Base-by-base conservation (phyloP, 2,113 vertebrate species). In the Mormyrus iriodes region DNA sequence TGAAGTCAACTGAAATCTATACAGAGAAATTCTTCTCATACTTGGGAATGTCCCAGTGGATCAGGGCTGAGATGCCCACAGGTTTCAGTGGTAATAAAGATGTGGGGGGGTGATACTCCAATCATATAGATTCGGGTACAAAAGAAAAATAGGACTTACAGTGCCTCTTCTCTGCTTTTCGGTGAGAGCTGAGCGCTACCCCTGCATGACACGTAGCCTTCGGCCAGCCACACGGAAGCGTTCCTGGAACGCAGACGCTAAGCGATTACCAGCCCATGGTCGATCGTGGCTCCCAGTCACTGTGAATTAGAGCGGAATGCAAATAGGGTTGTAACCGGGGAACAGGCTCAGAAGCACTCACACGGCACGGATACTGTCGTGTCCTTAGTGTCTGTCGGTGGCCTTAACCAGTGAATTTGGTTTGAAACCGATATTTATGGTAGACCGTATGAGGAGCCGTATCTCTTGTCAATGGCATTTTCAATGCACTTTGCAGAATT, bases 161-260 rank as follows among this genome's bases (percentile, higher is more conserved):
- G 0, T 46, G 19, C 19, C 44, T 84, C 44, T 2, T 3, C 21
- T 84, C 42, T 48, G 44, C 44, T 19, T 83, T 82, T 48, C 21
- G 7, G 39, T 44, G 35, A 48, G 5, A n/a, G 42, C 44, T 48
- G 21, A 79, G 15, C 10, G 35, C 13, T 84, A 46, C 42, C 82
- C 44, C 82, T 27, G 58, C 24, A n/a, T 65, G 42, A 83, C 2
- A 24, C 8, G 61, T 27, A 69, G 21, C 61, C 42, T 83, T 5
- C 42, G 9, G 15, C 88, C 65, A 73, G 65, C 69, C 61, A 79
- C 86, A 76, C 82, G 42, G 55, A 91, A 83, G 90, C 46, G 69
- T 85, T 15, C 79, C 82, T 90, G 84, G 90, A 91, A 91, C 89
- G 90, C 52, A 9, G 90, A 92, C 88, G 90, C 79, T 48, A 82